Evolutionary conservation across 2,888 invertebrate species (phyloP), one percentile per base, ranked within the genome.

Genomic region (Rotaria sp.): DNA sequence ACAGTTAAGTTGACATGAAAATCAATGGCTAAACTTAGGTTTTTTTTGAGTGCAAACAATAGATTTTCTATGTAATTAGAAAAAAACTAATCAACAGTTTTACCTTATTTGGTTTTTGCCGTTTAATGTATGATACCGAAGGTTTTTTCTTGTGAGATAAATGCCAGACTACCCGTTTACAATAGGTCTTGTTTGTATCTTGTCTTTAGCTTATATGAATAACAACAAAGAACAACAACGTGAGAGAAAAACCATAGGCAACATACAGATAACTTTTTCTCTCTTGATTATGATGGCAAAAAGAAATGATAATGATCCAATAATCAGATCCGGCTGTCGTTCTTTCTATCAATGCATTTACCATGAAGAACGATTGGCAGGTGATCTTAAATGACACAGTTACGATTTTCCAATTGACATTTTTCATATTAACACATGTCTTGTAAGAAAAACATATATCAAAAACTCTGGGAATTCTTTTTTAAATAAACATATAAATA

Each of bases 151-250:
- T 67, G 35, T 18, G 57, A 57, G 35, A 67, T 13, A 35, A 67
- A 67, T 67, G 35, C 35, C 67, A 67, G 67, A 26, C 10, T 67
- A 38, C 30, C 67, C 35, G 67, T 67, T 67, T 35, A 30, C 67
- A 67, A 67, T 67, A 67, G 35, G 67, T 67, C 67, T 67, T 67
- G 67, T 67, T 67, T 35, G 67, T 67, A 67, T 67, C 67, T 67
- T 67, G 67, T 30, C 67, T 35, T 67, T 67, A 21, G 4, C 67
- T 35, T 67, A 15, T 67, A 67, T 67, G 67, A 67, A 67, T 67
- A 67, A 67, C 67, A 67, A 67, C 67, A 59, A 59, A 59, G n/a
- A 59, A 30, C 30, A 59, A 59, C 59, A 35, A 67, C 35, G 35
- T 35, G 67, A 67, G 67, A 67, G 8, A 67, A 67, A 67, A 67